These are phyloP conservation scores for Oryzias sinensis DNA, from an alignment of 2,797 vertebrate species.

Conservation along the genomic window DNA sequence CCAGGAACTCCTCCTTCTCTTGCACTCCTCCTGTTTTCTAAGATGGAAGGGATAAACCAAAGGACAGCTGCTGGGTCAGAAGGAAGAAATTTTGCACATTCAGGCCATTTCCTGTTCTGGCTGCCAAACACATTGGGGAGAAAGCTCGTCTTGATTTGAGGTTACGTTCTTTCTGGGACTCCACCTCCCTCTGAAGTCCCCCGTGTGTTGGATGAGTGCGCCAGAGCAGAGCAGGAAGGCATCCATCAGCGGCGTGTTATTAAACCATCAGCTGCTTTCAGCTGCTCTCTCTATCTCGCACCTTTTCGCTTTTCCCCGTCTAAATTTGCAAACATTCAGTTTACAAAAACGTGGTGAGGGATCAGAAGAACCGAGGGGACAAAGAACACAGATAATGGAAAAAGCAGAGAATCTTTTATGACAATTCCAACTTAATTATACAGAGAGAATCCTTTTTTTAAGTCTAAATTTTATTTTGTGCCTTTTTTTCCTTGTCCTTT, in stretches of 20 bases:
- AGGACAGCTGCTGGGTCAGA: conserved; percentile 62
- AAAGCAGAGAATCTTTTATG: too few species aligned
- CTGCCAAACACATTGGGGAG: conserved; percentile 28
- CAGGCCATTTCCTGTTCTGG: conserved; percentile 64
- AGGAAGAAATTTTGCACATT: conserved; percentile 72
- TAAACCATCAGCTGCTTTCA: conserved; percentile 19
- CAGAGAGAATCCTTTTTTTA: too few species aligned
- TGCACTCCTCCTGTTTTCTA: conserved; percentile 2
- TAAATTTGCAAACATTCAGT: too few species aligned
- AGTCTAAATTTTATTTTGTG: too few species aligned
- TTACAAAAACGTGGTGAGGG: too few species aligned
- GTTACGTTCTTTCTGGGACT: conserved; percentile 7
- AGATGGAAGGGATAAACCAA: conserved; percentile 19
- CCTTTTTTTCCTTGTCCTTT: too few species aligned
- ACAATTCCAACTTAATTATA: too few species aligned
- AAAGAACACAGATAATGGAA: too few species aligned
- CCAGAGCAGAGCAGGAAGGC: conserved; percentile 43
- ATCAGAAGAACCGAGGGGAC: too few species aligned
- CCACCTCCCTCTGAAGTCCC: conserved; percentile 14
- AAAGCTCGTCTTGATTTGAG: conserved; percentile 32
- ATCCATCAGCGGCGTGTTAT: conserved; percentile 32
- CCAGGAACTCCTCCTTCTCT: neutral
- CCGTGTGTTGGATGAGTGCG: conserved; percentile 17
- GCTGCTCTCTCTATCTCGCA: conserved; percentile 12
- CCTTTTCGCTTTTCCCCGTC: conserved; percentile 5